A percentile compares a stretch with the other conserved stretches of the same genome.
These are phyloP conservation scores for Acanthacorydalis orientalis DNA, from an alignment of 2,888 invertebrate species.

Conservation along the genomic window DNA sequence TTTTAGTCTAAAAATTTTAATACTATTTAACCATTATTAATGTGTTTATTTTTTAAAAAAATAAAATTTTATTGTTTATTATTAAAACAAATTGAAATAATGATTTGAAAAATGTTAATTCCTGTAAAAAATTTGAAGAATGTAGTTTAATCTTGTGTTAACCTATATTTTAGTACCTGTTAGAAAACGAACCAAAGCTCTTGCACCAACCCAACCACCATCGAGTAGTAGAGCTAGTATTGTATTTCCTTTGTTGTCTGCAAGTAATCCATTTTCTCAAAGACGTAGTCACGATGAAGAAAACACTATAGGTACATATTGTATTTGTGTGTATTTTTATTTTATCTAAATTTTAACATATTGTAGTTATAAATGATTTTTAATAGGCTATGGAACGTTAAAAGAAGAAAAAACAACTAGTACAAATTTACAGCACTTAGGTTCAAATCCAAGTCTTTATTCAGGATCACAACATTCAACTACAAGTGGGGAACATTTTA, in stretches of 20 bases:
- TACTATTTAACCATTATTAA: no score
- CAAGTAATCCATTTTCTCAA: constrained; percentile 37
- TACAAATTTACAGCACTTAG: constrained; percentile 30
- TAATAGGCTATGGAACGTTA: constrained; percentile 53
- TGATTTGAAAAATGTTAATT: no score
- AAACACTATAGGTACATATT: constrained; percentile 14
- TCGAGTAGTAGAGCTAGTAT: constrained; percentile 60
- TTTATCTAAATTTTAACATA: not conserved
- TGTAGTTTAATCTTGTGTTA: no score
- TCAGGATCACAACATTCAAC: constrained; percentile 14
- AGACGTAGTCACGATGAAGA: constrained; percentile 35
- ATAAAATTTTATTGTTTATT: no score
- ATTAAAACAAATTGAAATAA: no score
- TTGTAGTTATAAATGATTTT: not conserved
- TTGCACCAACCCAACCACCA: constrained; percentile 33
- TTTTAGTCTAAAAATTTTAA: no score
- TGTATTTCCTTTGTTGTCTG: constrained; percentile 51
- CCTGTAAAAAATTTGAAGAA: no score
- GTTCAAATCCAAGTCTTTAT: constrained; percentile 46
- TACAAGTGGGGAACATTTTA: constrained; percentile 20
- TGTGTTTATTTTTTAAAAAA: no score
- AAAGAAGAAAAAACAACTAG: constrained; percentile 44
- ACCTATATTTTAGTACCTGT: constrained; percentile 18
- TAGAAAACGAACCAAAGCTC: constrained; percentile 28
- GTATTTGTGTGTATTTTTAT: not conserved